phyloP scores from a whole-genome alignment of 2,888 invertebrate species.

The Hydrotaea diabolus region DNA sequence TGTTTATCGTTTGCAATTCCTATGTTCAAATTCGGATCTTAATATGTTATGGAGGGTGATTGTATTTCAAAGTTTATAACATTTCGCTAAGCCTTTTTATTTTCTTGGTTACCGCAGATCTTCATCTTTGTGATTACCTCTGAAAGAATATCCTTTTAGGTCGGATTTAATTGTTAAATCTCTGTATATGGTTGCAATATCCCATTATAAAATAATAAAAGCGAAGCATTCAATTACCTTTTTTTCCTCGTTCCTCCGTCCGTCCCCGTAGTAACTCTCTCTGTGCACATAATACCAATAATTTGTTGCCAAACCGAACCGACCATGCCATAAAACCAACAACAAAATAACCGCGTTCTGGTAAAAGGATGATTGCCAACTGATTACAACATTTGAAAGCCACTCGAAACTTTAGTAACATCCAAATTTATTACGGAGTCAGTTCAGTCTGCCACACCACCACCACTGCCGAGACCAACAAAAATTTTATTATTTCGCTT shows the following conservation, averaged over 20 bases:
- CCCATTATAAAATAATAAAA: conserved; percentile 30
- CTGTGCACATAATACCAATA: neutral
- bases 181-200: neutral
- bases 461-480: no score
- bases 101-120: neutral
- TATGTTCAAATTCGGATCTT: no score
- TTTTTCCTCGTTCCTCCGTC: neutral
- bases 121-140: neutral
- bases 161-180: conserved; percentile 3
- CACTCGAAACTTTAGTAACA: conserved; percentile 4
- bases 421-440: conserved; percentile 9
- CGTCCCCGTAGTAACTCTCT: neutral
- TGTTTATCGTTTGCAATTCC: no score
- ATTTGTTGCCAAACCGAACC: neutral
- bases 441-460: no score
- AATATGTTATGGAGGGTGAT: no score
- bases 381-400: conserved; percentile 8
- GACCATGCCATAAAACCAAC: neutral
- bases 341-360: neutral
- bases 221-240: neutral
- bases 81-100: no score
- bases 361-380: conserved; percentile 1
- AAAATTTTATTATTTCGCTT: conserved; percentile 5
- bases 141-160: neutral
- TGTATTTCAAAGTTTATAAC: no score